phyloP scores from a whole-genome alignment of 2,113 vertebrate species.

The Fregetta grallaria region DNA sequence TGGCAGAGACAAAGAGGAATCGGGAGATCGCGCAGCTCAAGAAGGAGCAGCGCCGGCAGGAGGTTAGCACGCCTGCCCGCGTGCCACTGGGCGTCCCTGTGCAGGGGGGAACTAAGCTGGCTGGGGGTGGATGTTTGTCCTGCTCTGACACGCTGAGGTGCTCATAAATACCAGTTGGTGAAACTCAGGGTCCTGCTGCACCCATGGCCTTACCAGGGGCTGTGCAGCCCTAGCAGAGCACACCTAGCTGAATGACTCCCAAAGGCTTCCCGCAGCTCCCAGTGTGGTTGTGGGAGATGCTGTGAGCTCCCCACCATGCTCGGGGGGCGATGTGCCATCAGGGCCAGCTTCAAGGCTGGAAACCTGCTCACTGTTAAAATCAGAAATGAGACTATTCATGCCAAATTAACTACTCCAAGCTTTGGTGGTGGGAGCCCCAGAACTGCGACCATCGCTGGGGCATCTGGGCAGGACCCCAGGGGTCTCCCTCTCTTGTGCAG shows the following conservation, averaged over 20 bases:
- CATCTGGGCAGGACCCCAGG: not conserved
- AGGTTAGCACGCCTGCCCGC: not conserved
- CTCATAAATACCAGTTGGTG: accelerated
- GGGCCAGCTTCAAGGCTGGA: not conserved
- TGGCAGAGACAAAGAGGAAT: constrained; percentile 92
- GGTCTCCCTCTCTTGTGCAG: constrained; percentile 44
- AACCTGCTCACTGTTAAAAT: not conserved
- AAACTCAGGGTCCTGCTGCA: not conserved
- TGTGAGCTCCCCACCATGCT: not conserved
- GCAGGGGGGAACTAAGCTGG: not conserved
- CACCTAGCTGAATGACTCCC: not conserved
- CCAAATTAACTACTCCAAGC: not conserved
- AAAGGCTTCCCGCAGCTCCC: not conserved
- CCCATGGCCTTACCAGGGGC: not conserved
- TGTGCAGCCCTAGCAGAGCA: accelerated
- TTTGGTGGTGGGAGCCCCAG: not conserved
- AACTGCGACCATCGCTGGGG: accelerated
- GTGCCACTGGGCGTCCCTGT: accelerated
- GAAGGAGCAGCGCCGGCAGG: constrained; percentile 92
- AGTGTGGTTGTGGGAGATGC: not conserved
- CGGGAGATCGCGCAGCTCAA: constrained; percentile 93
- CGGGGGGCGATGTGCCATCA: accelerated
- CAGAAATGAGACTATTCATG: not conserved
- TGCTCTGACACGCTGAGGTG: not conserved
- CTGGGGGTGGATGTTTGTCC: not conserved